These are phyloP conservation scores for Cheilosia pagana DNA, from an alignment of 2,888 invertebrate genomes.

Conservation along the genomic window DNA sequence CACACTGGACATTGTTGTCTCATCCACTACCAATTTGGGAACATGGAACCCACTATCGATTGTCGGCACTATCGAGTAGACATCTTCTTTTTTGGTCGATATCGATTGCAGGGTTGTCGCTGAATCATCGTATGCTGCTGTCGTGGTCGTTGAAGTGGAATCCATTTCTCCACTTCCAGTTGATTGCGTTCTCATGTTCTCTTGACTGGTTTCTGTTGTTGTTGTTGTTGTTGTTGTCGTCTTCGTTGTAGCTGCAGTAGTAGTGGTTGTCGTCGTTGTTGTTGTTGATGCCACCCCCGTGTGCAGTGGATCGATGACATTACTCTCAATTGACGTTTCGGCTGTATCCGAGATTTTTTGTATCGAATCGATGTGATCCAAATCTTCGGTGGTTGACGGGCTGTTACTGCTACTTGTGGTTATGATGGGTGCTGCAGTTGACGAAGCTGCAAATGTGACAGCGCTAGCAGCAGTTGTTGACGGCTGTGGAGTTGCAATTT, in stretches of 20 bases:
- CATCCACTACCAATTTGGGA: slow-evolving; percentile 54
- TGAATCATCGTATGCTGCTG: slow-evolving; percentile 54
- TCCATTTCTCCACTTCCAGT: slow-evolving; percentile 33
- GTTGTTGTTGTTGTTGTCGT: slow-evolving; percentile 56
- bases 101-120: slow-evolving; percentile 69
- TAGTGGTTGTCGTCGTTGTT: slow-evolving; percentile 56
- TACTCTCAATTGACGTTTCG: slow-evolving; percentile 80
- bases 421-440: slow-evolving; percentile 53
- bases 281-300: slow-evolving; percentile 65
- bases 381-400: slow-evolving; percentile 27
- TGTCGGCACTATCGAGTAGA: slow-evolving; percentile 76
- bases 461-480: slow-evolving; percentile 6
- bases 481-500: slow-evolving; percentile 30
- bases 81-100: slow-evolving; percentile 76
- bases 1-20: slow-evolving; percentile 39
- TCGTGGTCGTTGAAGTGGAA: slow-evolving; percentile 41
- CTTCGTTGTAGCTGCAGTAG: slow-evolving; percentile 35
- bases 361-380: slow-evolving; percentile 58
- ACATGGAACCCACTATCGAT: slow-evolving; percentile 66
- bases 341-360: slow-evolving; percentile 73
- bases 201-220: slow-evolving; percentile 59
- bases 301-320: slow-evolving; percentile 79
- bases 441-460: slow-evolving; percentile 54
- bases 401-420: slow-evolving; percentile 13
- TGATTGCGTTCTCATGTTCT: slow-evolving; percentile 64